Percentiles rank a stretch among this genome's conserved stretches.
Evolutionary conservation across 2,888 invertebrate genomes (phyloP).

Genomic region (Epistrophe eligans): DNA sequence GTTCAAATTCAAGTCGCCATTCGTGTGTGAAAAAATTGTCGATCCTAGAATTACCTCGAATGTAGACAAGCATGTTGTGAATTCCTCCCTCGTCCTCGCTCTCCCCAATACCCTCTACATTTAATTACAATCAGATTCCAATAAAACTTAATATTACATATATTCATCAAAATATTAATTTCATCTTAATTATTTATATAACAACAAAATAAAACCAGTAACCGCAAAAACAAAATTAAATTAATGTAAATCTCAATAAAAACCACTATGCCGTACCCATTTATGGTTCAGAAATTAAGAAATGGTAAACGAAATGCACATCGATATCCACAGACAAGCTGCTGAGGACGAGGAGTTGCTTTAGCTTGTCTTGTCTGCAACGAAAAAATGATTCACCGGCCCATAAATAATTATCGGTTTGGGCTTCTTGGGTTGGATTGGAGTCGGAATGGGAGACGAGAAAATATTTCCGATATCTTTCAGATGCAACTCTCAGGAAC

Average conservation of each 20-base stretch:
- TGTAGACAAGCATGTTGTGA: no score
- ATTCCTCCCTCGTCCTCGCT: no score
- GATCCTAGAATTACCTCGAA: no score
- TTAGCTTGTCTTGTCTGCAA: neutral
- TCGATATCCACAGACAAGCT: neutral
- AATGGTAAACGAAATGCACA: conserved; percentile 40
- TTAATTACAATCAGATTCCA: neutral
- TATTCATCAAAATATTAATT: conserved; percentile 35
- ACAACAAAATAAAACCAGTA: conserved; percentile 39
- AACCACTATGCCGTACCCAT: conserved; percentile 11
- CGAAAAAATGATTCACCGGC: conserved; percentile 65
- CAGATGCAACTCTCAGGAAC: conserved; percentile 52
- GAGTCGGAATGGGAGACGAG: conserved; percentile 62
- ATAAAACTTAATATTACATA: no score
- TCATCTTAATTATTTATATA: conserved; percentile 7
- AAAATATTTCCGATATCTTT: conserved; percentile 76
- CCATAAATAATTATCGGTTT: conserved; percentile 75
- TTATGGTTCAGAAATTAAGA: conserved; percentile 51
- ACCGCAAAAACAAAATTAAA: conserved; percentile 43
- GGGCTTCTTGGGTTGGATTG: conserved; percentile 42
- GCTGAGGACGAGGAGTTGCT: neutral
- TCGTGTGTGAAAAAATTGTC: no score
- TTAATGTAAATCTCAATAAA: conserved; percentile 35
- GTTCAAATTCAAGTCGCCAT: no score
- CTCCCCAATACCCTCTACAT: no score